A percentile compares a stretch with the other conserved stretches of the same genome.
Conservation (phyloP, 2,888 invertebrate genomes). For the Drosophila longiperda region DNA sequence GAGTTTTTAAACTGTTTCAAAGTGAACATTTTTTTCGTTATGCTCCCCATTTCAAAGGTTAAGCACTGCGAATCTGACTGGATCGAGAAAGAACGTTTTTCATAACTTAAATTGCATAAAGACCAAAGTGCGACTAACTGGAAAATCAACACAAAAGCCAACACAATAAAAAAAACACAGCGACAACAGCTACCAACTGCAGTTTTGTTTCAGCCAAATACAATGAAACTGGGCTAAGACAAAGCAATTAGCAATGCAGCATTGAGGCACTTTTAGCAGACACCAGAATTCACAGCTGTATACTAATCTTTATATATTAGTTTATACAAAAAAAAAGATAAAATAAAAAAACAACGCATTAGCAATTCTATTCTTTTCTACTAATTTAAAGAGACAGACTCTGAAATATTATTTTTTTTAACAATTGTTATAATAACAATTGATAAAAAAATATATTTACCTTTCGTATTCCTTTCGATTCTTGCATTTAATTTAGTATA, state of each 20-base stretch:
- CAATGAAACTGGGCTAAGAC: slow-evolving; percentile 32
- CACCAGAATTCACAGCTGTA: background rate
- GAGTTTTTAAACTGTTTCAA: background rate
- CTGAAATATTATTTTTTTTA: background rate
- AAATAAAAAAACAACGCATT: background rate
- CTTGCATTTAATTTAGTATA: background rate
- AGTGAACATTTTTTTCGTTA: background rate
- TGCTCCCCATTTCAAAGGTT: background rate
- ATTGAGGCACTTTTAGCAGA: slow-evolving; percentile 14
- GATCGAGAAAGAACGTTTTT: slow-evolving; percentile 43
- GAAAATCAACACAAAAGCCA: slow-evolving; percentile 64
- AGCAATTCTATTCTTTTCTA: background rate
- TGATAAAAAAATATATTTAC: background rate
- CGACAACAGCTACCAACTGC: slow-evolving; percentile 10
- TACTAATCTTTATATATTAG: background rate
- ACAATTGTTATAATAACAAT: background rate
- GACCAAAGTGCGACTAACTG: slow-evolving; percentile 57
- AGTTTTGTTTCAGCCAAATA: slow-evolving; percentile 24
- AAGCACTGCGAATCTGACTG: slow-evolving; percentile 25
- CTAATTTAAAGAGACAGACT: background rate
- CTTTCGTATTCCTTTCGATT: background rate
- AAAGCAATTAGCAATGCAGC: slow-evolving; percentile 40
- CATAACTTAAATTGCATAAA: slow-evolving; percentile 72
- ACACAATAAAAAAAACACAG: slow-evolving; percentile 25
- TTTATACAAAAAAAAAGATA: background rate